phyloP scores from a whole-genome alignment of 2,113 vertebrate genomes.

The Scomber japonicus region DNA sequence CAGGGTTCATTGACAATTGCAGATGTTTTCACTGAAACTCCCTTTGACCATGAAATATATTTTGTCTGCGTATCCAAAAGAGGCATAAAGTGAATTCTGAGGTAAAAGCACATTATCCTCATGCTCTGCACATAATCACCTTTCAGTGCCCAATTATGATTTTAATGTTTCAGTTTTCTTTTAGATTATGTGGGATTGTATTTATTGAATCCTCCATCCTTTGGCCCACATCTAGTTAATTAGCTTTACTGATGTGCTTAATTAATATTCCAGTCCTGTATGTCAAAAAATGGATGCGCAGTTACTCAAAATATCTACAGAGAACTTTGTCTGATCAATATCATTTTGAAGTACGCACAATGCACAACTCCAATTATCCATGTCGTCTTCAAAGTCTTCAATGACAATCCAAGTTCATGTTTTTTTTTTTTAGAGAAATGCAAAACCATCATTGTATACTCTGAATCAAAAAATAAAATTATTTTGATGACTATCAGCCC shows the following conservation, averaged over 20 bases:
- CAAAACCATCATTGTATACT: slow-evolving; percentile 34
- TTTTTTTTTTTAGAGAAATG: slow-evolving; percentile 4
- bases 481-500: slow-evolving; percentile 57
- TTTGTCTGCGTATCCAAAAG: not conserved
- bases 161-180: not conserved
- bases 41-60: not conserved
- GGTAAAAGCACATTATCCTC: not conserved
- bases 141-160: not conserved
- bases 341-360: slow-evolving; percentile 20
- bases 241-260: not conserved
- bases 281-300: not conserved
- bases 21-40: slow-evolving; percentile 12
- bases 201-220: not conserved
- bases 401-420: slow-evolving; percentile 54
- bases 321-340: slow-evolving; percentile 12
- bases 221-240: not conserved
- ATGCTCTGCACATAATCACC: not conserved
- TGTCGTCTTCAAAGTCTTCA: slow-evolving; percentile 27
- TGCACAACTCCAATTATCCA: slow-evolving; percentile 14
- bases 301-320: not conserved
- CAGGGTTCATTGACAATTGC: not conserved
- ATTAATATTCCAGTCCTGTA: slow-evolving; percentile 10
- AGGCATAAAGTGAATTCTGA: not conserved
- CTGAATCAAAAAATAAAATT: slow-evolving; percentile 58
- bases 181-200: not conserved